phyloP scores from a whole-genome alignment of 2,888 invertebrate genomes.

The Troides helena region DNA sequence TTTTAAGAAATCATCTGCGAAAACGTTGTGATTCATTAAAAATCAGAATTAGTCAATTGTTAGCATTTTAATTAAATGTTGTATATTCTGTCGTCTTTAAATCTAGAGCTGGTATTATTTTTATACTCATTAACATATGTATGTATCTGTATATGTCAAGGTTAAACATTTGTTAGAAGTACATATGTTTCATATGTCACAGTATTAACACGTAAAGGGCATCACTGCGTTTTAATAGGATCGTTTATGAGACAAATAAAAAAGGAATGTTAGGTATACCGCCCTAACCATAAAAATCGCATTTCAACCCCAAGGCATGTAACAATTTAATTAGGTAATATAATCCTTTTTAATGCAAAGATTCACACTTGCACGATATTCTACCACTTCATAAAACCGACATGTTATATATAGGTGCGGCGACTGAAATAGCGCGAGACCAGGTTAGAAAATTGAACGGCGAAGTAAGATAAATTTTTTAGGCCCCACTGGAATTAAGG shows the following conservation, averaged over 20 bases:
- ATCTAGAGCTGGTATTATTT: neutral
- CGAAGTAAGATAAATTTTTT: too few relatives aligned
- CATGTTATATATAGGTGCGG: too few relatives aligned
- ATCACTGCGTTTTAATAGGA: neutral
- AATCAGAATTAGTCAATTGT: too few relatives aligned
- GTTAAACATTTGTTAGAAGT: neutral
- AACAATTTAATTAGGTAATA: too few relatives aligned
- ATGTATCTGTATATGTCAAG: neutral
- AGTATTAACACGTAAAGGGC: constrained; percentile 4
- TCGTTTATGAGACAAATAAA: neutral
- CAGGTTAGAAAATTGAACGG: too few relatives aligned
- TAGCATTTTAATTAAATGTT: neutral
- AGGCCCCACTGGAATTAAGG: too few relatives aligned
- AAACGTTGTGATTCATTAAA: too few relatives aligned
- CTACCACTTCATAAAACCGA: too few relatives aligned
- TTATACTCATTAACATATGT: neutral
- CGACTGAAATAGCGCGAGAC: too few relatives aligned
- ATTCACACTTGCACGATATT: too few relatives aligned
- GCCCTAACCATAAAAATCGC: neutral
- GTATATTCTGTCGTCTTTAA: neutral
- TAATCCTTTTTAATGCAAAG: too few relatives aligned
- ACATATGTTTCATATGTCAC: constrained; percentile 4
- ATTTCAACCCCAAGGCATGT: neutral
- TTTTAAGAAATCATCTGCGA: too few relatives aligned
- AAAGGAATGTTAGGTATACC: neutral